Evolutionary conservation across 2,888 invertebrate species (phyloP).

Genomic region (Drosophila pseudotalamancana): DNA sequence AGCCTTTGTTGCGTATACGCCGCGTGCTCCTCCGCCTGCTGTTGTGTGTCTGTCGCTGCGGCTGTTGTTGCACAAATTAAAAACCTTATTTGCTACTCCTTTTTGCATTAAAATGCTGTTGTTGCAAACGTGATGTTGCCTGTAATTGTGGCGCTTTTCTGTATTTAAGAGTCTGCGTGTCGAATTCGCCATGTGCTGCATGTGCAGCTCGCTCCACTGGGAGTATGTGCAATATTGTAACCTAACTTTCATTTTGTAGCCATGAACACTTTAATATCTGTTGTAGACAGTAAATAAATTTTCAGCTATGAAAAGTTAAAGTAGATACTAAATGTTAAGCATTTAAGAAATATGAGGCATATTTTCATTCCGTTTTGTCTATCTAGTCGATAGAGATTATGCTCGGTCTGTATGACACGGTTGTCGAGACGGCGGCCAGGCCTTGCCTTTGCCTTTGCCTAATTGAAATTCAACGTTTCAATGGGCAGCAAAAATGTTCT

Average conservation of each 20-base stretch:
- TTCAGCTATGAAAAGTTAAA: no score
- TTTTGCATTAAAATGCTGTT: constrained; percentile 66
- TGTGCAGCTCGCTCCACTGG: constrained; percentile 31
- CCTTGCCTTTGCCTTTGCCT: constrained; percentile 39
- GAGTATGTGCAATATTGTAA: constrained; percentile 12
- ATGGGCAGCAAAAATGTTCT: constrained; percentile 47
- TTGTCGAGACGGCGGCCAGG: constrained; percentile 14
- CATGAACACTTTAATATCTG: no score
- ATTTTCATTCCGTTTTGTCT: no score
- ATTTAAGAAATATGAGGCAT: no score
- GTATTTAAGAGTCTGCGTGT: neutral
- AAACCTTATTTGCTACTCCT: constrained; percentile 52
- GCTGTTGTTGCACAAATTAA: constrained; percentile 61
- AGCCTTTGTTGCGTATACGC: constrained; percentile 49
- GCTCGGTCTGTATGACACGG: constrained; percentile 5
- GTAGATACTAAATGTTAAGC: no score
- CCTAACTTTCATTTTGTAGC: neutral
- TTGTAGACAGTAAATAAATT: no score
- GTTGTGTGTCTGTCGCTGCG: constrained; percentile 8
- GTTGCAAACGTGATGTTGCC: constrained; percentile 59
- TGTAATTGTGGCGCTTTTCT: constrained; percentile 56
- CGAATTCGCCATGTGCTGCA: constrained; percentile 17
- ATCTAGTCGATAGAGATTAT: neutral
- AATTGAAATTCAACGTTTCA: constrained; percentile 61
- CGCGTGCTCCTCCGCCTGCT: constrained; percentile 22